A percentile compares a stretch with the other conserved stretches of the same genome.
Conservation (phyloP, 2,888 invertebrate species). For the Lochmaea capreae region DNA sequence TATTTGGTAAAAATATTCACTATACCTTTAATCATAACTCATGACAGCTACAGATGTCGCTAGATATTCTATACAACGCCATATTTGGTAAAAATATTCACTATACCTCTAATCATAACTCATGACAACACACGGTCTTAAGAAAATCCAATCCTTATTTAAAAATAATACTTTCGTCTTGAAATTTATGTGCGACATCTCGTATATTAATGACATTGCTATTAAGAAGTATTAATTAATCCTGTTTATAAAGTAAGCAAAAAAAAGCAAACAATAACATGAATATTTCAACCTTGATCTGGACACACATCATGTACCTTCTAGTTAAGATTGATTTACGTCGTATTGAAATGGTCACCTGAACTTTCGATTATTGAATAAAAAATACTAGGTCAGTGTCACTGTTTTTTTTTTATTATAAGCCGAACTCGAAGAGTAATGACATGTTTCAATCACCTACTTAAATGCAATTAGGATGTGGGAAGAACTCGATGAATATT, state of each 20-base stretch:
- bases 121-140: too few relatives aligned
- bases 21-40: too few relatives aligned
- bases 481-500: neutral
- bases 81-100: too few relatives aligned
- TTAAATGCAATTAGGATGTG: neutral
- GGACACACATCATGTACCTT: constrained; percentile 3
- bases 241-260: neutral
- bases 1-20: too few relatives aligned
- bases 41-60: too few relatives aligned
- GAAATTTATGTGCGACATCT: too few relatives aligned
- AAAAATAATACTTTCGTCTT: too few relatives aligned
- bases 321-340: constrained; percentile 27
- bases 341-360: constrained; percentile 25
- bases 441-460: constrained; percentile 10
- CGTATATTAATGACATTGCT: too few relatives aligned
- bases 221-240: too few relatives aligned
- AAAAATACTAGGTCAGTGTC: constrained; percentile 35
- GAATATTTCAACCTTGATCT: constrained; percentile 13
- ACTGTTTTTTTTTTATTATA: constrained; percentile 10
- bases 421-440: neutral
- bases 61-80: too few relatives aligned
- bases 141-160: too few relatives aligned
- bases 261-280: constrained; percentile 4
- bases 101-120: too few relatives aligned
- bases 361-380: constrained; percentile 25